These are phyloP conservation scores for Antitype chi DNA, from an alignment of 2,888 invertebrate genomes.

Conservation along the genomic window DNA sequence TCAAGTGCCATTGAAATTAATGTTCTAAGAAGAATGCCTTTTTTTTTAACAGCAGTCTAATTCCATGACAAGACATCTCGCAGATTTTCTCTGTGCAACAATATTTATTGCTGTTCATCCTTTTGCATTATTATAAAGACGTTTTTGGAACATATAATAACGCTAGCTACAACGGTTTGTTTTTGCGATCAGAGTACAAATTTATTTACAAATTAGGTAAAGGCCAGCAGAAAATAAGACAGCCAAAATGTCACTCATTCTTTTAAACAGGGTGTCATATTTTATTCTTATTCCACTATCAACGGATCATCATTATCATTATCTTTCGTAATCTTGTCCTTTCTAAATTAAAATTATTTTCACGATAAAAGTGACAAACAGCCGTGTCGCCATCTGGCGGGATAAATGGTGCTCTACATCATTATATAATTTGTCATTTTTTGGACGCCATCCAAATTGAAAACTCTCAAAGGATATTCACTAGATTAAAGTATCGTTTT, in stretches of 20 bases:
- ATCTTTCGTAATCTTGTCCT: constrained; percentile 5
- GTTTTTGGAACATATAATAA: neutral
- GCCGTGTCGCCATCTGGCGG: constrained; percentile 30
- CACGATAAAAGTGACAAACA: constrained; percentile 37
- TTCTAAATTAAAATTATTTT: constrained; percentile 4
- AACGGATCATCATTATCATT: neutral
- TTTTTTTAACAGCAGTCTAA: neutral
- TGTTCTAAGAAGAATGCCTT: neutral
- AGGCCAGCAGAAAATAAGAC: neutral
- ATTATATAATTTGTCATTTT: constrained; percentile 57
- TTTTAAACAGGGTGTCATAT: neutral
- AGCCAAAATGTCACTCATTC: neutral
- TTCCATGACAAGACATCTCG: too few species aligned
- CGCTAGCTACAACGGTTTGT: neutral
- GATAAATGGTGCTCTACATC: constrained; percentile 41
- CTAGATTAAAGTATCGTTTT: constrained; percentile 29
- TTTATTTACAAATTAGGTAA: neutral
- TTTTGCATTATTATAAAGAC: neutral
- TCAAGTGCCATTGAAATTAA: neutral
- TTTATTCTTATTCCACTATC: neutral
- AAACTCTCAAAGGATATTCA: constrained; percentile 44
- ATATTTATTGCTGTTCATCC: neutral
- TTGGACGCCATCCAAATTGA: constrained; percentile 62
- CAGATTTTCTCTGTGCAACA: neutral
- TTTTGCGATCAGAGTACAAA: neutral